Conservation (phyloP, 1,140 invertebrate species). For the Aphidius ervi region DNA sequence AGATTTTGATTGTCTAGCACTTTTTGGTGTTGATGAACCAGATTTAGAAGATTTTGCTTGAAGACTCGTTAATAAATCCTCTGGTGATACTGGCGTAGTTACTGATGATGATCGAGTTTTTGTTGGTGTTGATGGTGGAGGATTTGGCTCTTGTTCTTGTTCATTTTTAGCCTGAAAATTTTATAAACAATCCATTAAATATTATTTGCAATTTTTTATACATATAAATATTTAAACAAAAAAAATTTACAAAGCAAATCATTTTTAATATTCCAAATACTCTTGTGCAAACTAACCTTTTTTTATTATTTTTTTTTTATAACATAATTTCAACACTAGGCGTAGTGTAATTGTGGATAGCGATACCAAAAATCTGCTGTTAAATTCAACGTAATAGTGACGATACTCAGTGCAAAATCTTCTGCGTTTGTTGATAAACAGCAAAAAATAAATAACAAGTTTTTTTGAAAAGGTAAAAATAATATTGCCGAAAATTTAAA, state of each 20-base stretch:
- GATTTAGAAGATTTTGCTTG: constrained; percentile 30
- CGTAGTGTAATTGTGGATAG: too few relatives aligned
- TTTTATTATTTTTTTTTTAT: background rate
- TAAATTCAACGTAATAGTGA: constrained; percentile 7
- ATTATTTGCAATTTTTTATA: background rate
- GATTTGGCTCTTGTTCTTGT: constrained; percentile 28
- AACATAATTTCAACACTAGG: background rate
- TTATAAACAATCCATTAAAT: background rate
- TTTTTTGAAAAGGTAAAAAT: background rate
- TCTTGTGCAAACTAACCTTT: constrained; percentile 8
- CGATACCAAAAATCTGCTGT: background rate
- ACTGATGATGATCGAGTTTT: constrained; percentile 22
- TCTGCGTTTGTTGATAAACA: background rate
- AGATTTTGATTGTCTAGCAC: constrained; percentile 12
- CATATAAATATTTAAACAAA: too few relatives aligned
- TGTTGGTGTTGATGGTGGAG: constrained; percentile 37
- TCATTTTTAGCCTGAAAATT: constrained; percentile 6
- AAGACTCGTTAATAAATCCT: constrained; percentile 37
- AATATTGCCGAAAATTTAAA: constrained; percentile 30
- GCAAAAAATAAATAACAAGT: background rate
- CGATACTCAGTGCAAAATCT: constrained; percentile 14
- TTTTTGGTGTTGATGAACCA: constrained; percentile 12
- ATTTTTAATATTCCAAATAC: background rate
- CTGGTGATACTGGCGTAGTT: constrained; percentile 31
- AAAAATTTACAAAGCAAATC: too few relatives aligned